Base-by-base conservation (phyloP, 2,113 vertebrate species). In the Malaclemys terrapin region DNA sequence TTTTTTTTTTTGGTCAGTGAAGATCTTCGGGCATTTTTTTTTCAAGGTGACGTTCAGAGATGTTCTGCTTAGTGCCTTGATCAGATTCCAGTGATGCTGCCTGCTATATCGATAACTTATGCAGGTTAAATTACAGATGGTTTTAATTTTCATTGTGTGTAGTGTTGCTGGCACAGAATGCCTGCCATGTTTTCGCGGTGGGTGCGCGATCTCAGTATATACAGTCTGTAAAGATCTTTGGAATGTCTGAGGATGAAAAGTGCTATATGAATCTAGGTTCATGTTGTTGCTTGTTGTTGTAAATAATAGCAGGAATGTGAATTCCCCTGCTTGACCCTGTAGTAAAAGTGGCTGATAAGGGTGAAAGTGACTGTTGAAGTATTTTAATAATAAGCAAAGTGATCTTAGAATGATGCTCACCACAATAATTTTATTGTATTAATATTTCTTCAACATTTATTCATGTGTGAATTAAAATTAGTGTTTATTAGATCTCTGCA, bases 191-290 rank as follows among this genome's bases (percentile, higher is more conserved):
- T 59, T 4, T 84, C 17, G 42, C 20, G 3, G 49, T 5, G 91
- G 75, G 35, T 83, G 91, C 92, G 91, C 84, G 11, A 35, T 89
- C 16, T 69, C 4, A 4, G 27, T 19, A 1, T 9, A 62, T 4
- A 0, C 0, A 7, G 86, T 62, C 83, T 1, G 1, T 1, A 0
- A 29, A 53, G 54, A 29, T 0, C 24, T 4, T 11, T 11, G 42
- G 53, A 65, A 82, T 1, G 31, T 78, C 24, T 42, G 47, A 24
- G 83, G 57, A 54, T 19, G 7, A 5, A 52, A 35, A 13, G 45
- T 0, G 6, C 82, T 54, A 8, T 1, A 1, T 1, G 80, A 8
- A 79, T 84, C 45, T 38, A 2, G n/a, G 17, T 88, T 50, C 96
- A 4, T 2, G 91, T 13, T 56, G 88, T 0, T 31, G 89, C 93